Base-by-base conservation (phyloP, 2,113 vertebrate species). In the Pitta sordida region DNA sequence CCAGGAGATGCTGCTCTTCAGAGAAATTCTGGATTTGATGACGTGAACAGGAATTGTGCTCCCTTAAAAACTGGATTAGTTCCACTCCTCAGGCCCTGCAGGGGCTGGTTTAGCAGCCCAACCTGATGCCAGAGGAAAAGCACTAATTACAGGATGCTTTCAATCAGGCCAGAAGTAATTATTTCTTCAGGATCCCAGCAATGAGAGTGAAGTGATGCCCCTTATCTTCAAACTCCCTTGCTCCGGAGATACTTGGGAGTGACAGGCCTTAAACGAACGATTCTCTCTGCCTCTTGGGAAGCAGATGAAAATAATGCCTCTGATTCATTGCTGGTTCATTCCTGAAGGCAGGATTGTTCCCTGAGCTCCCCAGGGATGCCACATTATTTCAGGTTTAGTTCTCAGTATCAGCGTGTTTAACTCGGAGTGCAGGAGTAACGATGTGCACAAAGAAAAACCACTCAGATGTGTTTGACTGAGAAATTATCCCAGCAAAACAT, bases 401-500 rank as follows among this genome's bases (percentile, higher is more conserved):
- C 69, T n/a, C 26, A 5, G 26, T 55, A 65, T 48, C 56, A 36
- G 3, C 23, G 20, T n/a, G 10, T 46, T 22, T 70, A 51, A 29
- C 26, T 51, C n/a, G n/a, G n/a, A n/a, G n/a, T n/a, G n/a, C n/a
- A n/a, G n/a, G n/a, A n/a, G n/a, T n/a, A n/a, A n/a, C n/a, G n/a
- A n/a, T n/a, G n/a, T n/a, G n/a, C n/a, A n/a, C n/a, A 48, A n/a
- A 52, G 44, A 43, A 91, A 91, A 70, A 2, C n/a, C 19, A 32
- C 76, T 86, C 37, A 19, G 46, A 59, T 39, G 30, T 62, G 69
- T 93, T 88, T 93, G 94, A 62, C 86, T 95, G 80, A 91, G 63
- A 81, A 96, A 94, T 86, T 43, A 59, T 88, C 62, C 23, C 44
- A 79, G 48, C 24, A 93, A 94, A 94, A 80, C 65, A 64, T 56